Base-by-base conservation (phyloP, 1,140 invertebrate genomes). In the Papilio helenus region DNA sequence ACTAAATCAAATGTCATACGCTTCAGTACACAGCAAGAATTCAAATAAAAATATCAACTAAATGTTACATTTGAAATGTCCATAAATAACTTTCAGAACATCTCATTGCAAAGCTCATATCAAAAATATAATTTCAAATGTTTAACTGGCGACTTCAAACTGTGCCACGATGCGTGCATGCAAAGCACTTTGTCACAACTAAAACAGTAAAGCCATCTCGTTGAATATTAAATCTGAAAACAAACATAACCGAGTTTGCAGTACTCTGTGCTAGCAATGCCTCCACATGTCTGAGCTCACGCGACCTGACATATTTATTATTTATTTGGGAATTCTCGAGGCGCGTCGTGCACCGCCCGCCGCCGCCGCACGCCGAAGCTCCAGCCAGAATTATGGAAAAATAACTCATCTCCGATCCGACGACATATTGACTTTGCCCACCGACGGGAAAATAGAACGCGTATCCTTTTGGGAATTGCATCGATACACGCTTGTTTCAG, bases 261-360 rank as follows among this genome's bases (percentile, higher is more conserved):
- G 80, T 83, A 82, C 84, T 82, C 83, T 84, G 83, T 82, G 49
- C n/a, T 10, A 20, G 51, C 68, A 61, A 39, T 68, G 61, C 61
- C 61, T 68, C 55, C 81, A 82, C 80, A 83, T 80, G 86, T 87
- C 85, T 87, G 79, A 77, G 81, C 79, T 79, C 51, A 80, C 83
- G 74, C 76, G 80, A 79, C 81, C 82, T 88, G 90, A 92, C 86
- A 86, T 93, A 93, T 94, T 92, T 94, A 94, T 94, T 93, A 94
- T 94, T 92, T 94, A 94, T 94, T 94, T 93, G 92, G 92, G 89
- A 94, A 92, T 91, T 88, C 90, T 83, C 85, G 76, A 71, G 84
- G 86, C 86, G 88, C 82, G 79, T 86, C 86, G 85, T 26, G 9
- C 81, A 84, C 82, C 83, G 71, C 4, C 80, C 81, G 58, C 83